These are phyloP conservation scores for Trachurus trachurus DNA, from an alignment of 2,797 vertebrate species.

Conservation along the genomic window DNA sequence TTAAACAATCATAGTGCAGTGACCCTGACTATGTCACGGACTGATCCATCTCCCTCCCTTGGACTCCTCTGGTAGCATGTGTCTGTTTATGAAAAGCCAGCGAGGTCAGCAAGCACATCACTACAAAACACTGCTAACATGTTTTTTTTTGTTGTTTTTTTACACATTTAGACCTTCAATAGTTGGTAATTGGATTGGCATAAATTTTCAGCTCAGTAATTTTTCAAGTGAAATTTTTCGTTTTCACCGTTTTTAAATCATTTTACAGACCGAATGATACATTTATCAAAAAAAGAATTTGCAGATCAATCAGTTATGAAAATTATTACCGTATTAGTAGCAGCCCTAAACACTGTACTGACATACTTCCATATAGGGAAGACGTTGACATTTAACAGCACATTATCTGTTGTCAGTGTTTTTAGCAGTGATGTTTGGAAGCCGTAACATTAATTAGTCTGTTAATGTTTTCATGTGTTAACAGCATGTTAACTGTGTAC, in stretches of 20 bases:
- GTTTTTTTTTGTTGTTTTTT: no score
- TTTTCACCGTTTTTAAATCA: background rate
- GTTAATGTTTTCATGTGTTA: no score
- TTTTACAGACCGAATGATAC: background rate
- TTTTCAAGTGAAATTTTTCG: background rate
- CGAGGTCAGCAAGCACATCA: background rate
- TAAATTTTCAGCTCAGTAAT: background rate
- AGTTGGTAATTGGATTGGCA: background rate
- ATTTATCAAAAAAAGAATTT: background rate
- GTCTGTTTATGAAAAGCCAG: background rate
- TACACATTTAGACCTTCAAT: background rate
- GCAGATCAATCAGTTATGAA: background rate
- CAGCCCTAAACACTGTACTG: background rate
- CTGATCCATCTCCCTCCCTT: constrained; percentile 53
- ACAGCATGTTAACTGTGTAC: no score
- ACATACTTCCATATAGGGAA: background rate
- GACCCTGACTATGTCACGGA: constrained; percentile 68
- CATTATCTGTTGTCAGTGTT: background rate
- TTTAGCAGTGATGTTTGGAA: background rate
- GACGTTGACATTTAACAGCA: background rate
- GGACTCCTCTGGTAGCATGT: constrained; percentile 27
- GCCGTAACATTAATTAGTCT: no score
- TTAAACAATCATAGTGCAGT: constrained; percentile 47
- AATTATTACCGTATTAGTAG: background rate
- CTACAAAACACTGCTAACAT: no score